Base-by-base conservation (phyloP, 2,888 invertebrate species). In the Chalcosyrphus nemorum region DNA sequence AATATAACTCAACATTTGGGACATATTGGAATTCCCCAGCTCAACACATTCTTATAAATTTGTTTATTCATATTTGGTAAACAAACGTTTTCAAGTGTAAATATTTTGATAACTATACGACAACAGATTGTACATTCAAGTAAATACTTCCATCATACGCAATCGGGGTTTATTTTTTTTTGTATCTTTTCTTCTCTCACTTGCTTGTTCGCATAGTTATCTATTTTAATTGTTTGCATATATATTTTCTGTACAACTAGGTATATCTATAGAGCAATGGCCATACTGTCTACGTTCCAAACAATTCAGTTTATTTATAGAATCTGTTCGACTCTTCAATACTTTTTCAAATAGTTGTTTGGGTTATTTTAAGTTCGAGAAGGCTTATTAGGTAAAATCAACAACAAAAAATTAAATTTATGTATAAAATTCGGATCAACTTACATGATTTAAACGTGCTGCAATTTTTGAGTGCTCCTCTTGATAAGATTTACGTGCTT, bases 391-490 rank as follows among this genome's bases (percentile, higher is more conserved):
- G n/a, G n/a, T n/a, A n/a, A n/a, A n/a, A n/a, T n/a, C n/a, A n/a
- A n/a, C n/a, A 17, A 24, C 41, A 21, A 24, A 21, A n/a, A 45
- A 21, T 17, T 2, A n/a, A 17, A 27, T 4, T n/a, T 57, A 41
- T 21, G 6, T 57, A 15, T 32, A 50, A n/a, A 50, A 59, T 52
- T 29, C n/a, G 15, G 13, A 77, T 68, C 57, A 13, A 93, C 94
- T 93, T 91, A 95, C 97, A 93, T 95, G 95, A 87, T 95, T 94
- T 89, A 97, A 95, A 89, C 96, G 96, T 71, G 95, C 94, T 61
- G 95, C 95, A 88, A 97, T 95, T 90, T 97, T 95, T 78, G 94
- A 93, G 89, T 97, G 96, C 89, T 98, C 98, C 89, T 98, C 98
- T 89, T 96, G 96, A 90, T 97, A 98, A 63, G 94, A 93, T 91